Conservation (phyloP, 2,888 invertebrate genomes). For the Lutraria lutraria region DNA sequence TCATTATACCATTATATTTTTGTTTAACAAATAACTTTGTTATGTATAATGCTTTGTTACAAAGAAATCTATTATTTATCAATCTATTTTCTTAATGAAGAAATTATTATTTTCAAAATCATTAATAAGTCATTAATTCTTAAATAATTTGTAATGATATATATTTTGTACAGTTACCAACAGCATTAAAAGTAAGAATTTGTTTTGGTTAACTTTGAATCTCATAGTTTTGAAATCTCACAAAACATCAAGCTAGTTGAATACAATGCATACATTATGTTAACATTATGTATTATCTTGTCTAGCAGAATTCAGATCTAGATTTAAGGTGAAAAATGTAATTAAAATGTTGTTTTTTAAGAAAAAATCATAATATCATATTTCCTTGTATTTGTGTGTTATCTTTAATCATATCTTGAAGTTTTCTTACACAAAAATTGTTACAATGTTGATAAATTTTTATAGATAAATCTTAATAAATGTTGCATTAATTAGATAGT, state of each 20-base stretch:
- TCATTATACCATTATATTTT: too few species aligned
- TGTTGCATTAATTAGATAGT: neutral
- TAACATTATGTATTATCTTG: neutral
- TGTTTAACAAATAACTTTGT: too few species aligned
- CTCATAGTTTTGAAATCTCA: neutral
- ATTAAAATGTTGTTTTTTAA: neutral
- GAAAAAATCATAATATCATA: neutral
- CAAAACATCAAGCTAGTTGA: neutral
- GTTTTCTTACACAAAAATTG: neutral
- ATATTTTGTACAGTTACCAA: too few species aligned
- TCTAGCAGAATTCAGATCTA: neutral
- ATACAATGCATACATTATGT: conserved; percentile 6
- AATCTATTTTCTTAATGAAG: too few species aligned
- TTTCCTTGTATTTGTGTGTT: neutral
- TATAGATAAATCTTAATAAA: neutral
- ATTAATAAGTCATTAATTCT: too few species aligned
- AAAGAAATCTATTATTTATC: too few species aligned
- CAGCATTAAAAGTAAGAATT: too few species aligned
- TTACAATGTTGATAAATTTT: conserved; percentile 11
- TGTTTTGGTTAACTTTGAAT: neutral
- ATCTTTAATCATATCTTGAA: neutral
- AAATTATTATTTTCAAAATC: too few species aligned
- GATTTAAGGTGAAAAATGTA: neutral
- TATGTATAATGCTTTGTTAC: too few species aligned
- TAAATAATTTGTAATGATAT: too few species aligned